These are phyloP conservation scores for Falco cherrug DNA, from an alignment of 2,797 vertebrate genomes.

Conservation along the genomic window DNA sequence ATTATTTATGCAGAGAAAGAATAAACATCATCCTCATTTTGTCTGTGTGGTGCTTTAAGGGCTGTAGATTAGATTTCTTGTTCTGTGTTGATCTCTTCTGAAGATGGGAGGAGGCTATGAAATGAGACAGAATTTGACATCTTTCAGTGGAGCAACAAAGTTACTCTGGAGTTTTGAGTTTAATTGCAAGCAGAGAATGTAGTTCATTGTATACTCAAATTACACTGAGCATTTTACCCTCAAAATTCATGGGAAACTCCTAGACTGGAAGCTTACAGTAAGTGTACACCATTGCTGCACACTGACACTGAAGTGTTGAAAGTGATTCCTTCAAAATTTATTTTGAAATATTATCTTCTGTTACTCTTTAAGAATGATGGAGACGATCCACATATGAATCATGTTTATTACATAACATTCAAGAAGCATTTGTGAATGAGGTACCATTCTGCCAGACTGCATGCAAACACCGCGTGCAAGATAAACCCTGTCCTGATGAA, in stretches of 20 bases:
- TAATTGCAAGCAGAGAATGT: background rate
- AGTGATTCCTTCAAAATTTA: background rate
- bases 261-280: background rate
- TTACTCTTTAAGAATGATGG: background rate
- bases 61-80: background rate
- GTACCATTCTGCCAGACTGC: background rate
- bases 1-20: background rate
- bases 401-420: background rate
- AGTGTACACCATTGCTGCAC: background rate
- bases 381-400: background rate
- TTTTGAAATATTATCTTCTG: background rate
- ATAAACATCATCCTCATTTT: background rate
- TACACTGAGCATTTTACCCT: background rate
- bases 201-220: background rate
- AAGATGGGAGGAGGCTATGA: background rate
- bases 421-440: background rate
- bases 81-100: background rate
- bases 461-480: background rate
- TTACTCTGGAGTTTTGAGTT: background rate
- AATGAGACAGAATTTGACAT: background rate
- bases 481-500: conserved; percentile 6
- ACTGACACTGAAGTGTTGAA: background rate
- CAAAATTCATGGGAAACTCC: background rate
- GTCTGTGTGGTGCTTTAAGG: background rate
- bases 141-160: background rate